Evolutionary conservation across 2,113 vertebrate species (phyloP).

Genomic region (Callospermophilus lateralis): DNA sequence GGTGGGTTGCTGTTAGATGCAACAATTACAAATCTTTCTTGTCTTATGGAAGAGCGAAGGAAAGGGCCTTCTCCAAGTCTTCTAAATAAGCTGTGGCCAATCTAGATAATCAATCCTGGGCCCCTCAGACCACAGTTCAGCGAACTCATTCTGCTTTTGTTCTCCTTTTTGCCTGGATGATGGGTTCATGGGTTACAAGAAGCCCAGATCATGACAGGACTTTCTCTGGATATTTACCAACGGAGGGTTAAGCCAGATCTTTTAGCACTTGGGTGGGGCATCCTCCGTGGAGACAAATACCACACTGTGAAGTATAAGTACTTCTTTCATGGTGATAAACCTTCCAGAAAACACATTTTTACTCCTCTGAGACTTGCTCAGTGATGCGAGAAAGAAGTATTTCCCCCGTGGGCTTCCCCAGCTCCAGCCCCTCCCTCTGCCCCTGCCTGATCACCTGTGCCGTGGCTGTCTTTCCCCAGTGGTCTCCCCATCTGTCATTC

Average conservation of each 20-base stretch:
- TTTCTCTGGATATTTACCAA: background rate
- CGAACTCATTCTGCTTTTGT: background rate
- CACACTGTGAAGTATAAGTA: background rate
- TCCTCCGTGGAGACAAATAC: background rate
- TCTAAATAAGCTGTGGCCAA: background rate
- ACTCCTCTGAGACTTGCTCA: background rate
- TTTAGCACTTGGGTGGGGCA: background rate
- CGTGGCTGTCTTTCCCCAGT: background rate
- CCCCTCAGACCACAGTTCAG: background rate
- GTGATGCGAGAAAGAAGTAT: background rate
- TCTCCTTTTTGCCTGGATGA: background rate
- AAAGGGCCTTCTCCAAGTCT: background rate
- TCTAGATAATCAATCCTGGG: too few relatives aligned
- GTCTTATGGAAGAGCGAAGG: background rate
- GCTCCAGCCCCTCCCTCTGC: background rate
- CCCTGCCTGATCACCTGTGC: background rate
- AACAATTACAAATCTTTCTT: background rate
- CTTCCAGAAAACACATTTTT: background rate
- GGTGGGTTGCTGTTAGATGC: background rate
- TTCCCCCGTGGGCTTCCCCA: background rate
- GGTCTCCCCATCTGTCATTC: background rate
- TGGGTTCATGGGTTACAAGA: background rate
- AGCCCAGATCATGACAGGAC: background rate
- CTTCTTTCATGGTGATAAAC: background rate
- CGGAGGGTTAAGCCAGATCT: background rate